These are phyloP conservation scores for Habropoda laboriosa DNA, from an alignment of 1,140 invertebrate species.

Conservation along the genomic window DNA sequence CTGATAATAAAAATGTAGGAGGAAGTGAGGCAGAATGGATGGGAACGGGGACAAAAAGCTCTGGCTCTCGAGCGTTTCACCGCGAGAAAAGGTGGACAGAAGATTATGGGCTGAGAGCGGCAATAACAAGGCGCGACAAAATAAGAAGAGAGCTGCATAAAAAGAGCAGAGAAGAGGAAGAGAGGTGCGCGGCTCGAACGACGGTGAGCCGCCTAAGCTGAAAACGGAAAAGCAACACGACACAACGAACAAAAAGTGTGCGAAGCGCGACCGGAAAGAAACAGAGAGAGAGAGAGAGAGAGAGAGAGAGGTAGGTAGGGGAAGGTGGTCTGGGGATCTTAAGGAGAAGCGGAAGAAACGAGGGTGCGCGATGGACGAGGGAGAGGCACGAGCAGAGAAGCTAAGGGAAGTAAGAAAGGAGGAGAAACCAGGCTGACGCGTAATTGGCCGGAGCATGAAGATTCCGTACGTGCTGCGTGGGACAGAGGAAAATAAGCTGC, in stretches of 20 bases:
- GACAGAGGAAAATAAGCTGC: too few relatives aligned
- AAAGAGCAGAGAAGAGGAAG: not conserved
- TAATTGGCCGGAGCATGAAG: not conserved
- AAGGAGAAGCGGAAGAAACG: not conserved
- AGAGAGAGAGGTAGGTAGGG: slow-evolving; percentile 2
- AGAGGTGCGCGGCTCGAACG: not conserved
- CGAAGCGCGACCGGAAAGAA: slow-evolving; percentile 17
- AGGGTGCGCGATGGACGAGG: not conserved
- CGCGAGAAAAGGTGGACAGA: not conserved
- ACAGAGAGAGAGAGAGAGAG: slow-evolving; percentile 24
- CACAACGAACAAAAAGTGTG: slow-evolving; percentile 18
- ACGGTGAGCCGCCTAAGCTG: not conserved
- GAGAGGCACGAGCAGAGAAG: not conserved
- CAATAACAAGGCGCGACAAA: slow-evolving; percentile 7
- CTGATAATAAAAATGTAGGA: slow-evolving; percentile 2
- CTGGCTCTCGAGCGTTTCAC: not conserved
- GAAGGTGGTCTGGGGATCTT: not conserved
- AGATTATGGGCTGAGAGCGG: slow-evolving; percentile 5
- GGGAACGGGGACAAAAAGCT: not conserved
- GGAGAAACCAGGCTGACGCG: not conserved
- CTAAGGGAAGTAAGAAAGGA: not conserved
- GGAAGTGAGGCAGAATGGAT: not conserved
- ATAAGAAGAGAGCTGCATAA: slow-evolving; percentile 9
- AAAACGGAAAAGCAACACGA: not conserved
- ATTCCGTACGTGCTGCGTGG: not conserved